These are phyloP conservation scores for Meloidogyne exigua DNA, from an alignment of 1,140 invertebrate genomes.

Conservation along the genomic window DNA sequence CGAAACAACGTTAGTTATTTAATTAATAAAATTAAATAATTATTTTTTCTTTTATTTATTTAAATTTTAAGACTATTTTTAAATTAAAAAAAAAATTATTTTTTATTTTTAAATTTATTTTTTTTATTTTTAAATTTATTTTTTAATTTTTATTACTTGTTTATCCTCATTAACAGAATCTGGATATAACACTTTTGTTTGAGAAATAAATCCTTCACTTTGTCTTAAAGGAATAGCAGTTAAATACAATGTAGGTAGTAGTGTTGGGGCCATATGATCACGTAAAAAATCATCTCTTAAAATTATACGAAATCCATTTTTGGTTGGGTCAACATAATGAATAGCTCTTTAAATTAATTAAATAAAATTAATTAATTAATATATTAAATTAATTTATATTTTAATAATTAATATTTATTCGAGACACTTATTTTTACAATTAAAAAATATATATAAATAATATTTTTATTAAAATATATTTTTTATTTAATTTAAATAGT, in stretches of 20 bases:
- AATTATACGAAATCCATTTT: constrained; percentile 43
- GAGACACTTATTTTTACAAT: no score
- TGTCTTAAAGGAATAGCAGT: constrained; percentile 44
- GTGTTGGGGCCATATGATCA: constrained; percentile 41
- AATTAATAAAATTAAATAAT: not conserved
- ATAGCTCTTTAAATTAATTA: constrained; percentile 39
- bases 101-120: no score
- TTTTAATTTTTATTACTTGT: constrained; percentile 31
- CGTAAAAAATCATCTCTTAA: constrained; percentile 47
- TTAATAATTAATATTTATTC: no score
- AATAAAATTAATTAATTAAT: not conserved
- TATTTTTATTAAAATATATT: no score
- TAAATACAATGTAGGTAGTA: constrained; percentile 48
- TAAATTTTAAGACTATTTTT: not conserved
- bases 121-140: not conserved
- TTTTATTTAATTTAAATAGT: no score
- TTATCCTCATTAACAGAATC: constrained; percentile 48
- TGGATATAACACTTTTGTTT: constrained; percentile 51
- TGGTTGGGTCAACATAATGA: constrained; percentile 51
- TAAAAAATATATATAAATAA: no score
- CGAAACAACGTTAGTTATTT: not conserved
- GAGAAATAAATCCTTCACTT: constrained; percentile 28
- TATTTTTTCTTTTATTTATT: not conserved
- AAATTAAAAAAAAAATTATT: constrained; percentile 10
- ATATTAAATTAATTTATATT: no score